phyloP scores from a whole-genome alignment of 2,888 invertebrate species.

The Matsumyia berberina region DNA sequence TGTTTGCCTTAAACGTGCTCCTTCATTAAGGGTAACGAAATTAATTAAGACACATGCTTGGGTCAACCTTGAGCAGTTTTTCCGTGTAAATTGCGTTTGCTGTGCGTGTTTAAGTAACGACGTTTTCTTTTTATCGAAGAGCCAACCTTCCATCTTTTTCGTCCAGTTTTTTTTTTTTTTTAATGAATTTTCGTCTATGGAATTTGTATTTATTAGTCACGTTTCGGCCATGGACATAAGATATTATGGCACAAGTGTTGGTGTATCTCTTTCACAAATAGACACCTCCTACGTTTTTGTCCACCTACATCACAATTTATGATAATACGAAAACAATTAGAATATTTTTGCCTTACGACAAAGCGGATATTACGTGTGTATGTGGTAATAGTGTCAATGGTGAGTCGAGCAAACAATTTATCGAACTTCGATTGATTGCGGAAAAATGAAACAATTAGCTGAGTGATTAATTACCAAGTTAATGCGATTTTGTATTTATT shows the following conservation, averaged over 20 bases:
- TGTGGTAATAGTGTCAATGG: too few species aligned
- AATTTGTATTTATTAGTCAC: slow-evolving; percentile 58
- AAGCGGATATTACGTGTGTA: slow-evolving; percentile 4
- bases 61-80: slow-evolving; percentile 59
- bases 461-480: slow-evolving; percentile 58
- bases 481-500: slow-evolving; percentile 58
- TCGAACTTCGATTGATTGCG: slow-evolving; percentile 58
- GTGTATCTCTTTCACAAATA: neutral
- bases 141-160: slow-evolving; percentile 16
- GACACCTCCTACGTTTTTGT: neutral
- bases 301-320: slow-evolving; percentile 26
- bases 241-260: slow-evolving; percentile 15
- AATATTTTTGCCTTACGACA: slow-evolving; percentile 7
- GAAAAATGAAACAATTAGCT: slow-evolving; percentile 49
- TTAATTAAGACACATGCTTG: slow-evolving; percentile 72
- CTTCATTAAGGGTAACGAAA: slow-evolving; percentile 65
- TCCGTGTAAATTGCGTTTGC: slow-evolving; percentile 60
- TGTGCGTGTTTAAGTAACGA: slow-evolving; percentile 59
- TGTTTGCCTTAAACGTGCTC: slow-evolving; percentile 42
- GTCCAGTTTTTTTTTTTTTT: slow-evolving; percentile 12
- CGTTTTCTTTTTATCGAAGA: slow-evolving; percentile 42
- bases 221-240: slow-evolving; percentile 29
- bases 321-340: slow-evolving; percentile 15
- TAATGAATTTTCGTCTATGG: slow-evolving; percentile 35
- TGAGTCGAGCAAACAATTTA: slow-evolving; percentile 17